These are phyloP conservation scores for Silurus meridionalis DNA, from an alignment of 2,113 vertebrate genomes.

Conservation along the genomic window DNA sequence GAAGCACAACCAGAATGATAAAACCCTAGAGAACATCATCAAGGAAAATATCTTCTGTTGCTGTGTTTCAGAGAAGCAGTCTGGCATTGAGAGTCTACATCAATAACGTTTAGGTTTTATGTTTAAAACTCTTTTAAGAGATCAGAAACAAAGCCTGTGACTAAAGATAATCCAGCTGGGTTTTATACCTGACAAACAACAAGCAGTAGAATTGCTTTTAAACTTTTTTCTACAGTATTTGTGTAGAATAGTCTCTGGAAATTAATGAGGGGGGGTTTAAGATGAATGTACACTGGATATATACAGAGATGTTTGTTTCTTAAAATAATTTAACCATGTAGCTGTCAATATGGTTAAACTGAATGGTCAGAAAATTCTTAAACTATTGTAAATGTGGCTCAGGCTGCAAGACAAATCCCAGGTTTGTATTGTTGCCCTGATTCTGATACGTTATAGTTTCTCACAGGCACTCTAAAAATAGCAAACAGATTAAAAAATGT, in stretches of 20 bases:
- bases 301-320: neutral
- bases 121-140: conserved; percentile 4
- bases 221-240: conserved; percentile 8
- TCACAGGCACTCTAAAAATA: neutral
- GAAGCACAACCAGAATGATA: neutral
- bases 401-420: neutral
- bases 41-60: neutral
- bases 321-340: neutral
- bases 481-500: neutral
- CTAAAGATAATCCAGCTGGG: conserved; percentile 13
- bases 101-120: neutral
- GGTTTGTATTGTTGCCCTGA: neutral
- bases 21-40: neutral
- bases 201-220: neutral
- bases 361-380: neutral
- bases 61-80: conserved; percentile 3
- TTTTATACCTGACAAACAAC: neutral
- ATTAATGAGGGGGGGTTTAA: neutral
- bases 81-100: neutral
- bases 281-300: neutral
- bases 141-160: neutral
- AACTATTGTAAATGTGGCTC: neutral
- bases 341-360: neutral
- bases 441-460: neutral
- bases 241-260: conserved; percentile 17